Evolutionary conservation across 2,113 vertebrate genomes (phyloP), one percentile per base, ranked within the genome.

Genomic region (Rhinoderma darwinii): DNA sequence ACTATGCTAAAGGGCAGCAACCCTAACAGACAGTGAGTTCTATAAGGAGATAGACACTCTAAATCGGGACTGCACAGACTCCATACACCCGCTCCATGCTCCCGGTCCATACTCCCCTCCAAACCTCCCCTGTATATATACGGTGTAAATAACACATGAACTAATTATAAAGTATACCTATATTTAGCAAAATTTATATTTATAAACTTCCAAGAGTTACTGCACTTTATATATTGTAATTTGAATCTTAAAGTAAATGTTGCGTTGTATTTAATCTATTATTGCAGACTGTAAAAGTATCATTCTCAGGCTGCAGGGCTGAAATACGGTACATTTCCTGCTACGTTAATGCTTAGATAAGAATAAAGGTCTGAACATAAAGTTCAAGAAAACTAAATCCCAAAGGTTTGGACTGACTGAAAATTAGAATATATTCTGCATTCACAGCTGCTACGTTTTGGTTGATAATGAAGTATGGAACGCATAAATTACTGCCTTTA

Each of bases 341-440:
- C 10, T 22, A 75, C 39, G n/a, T 44, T 75, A 73, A 73, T 41
- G 25, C 39, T 75, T 18, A 44, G 41, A 75, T 75, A 44, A 44
- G 22, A 44, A 44, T 47, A 43, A 27, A 75, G 41, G 41, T 75
- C 68, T 75, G 73, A 75, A 75, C 73, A 75, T 8, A 10, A 44
- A 44, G 41, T 75, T 75, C 22, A 27, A 27, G 39, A 75, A 73
- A 47, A 27, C 41, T n/a, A 44, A 44, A 0, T 75, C 73, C 73
- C 73, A 75, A 44, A 75, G 73, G 73, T 17, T 75, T 75, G 73
- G 3, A 17, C 25, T 2, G 25, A 17, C 73, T 75, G n/a, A 22
- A 75, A 75, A 75, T 44, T n/a, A 75, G 27, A 75, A 75, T 72
- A 72, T 72, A 72, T 72, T 72, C 20, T 72, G 73, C 22, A 27